Evolutionary conservation across 2,113 vertebrate genomes (phyloP).

Genomic region (Danio rerio): DNA sequence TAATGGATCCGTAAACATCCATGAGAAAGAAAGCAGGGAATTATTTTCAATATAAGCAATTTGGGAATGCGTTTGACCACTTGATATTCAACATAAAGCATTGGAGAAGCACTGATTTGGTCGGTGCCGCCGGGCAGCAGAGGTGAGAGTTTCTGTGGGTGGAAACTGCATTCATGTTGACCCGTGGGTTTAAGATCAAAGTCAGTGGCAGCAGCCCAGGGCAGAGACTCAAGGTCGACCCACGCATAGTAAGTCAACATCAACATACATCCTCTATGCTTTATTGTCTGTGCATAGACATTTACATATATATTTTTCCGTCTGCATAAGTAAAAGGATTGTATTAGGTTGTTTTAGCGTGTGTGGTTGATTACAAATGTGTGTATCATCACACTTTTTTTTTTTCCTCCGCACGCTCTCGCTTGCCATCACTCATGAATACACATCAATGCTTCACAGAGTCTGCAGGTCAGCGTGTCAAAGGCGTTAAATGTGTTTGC

Average conservation of each 20-base stretch:
- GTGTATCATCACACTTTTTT: neutral
- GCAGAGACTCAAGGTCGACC: slow-evolving; percentile 17
- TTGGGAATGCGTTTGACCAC: neutral
- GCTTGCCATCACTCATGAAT: slow-evolving; percentile 64
- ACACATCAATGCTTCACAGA: slow-evolving; percentile 60
- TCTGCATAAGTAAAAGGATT: neutral
- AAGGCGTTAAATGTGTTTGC: slow-evolving; percentile 58
- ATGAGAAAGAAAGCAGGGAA: neutral
- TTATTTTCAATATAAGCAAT: neutral
- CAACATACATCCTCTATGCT: neutral
- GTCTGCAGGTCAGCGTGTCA: slow-evolving; percentile 56
- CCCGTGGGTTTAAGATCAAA: neutral
- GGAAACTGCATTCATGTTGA: slow-evolving; percentile 36
- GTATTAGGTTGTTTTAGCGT: neutral
- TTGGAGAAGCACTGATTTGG: neutral
- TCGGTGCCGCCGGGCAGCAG: neutral
- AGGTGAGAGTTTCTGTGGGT: slow-evolving; percentile 27
- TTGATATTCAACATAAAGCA: neutral
- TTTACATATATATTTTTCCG: neutral
- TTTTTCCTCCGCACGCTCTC: neutral
- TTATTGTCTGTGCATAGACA: neutral
- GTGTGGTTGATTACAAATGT: neutral
- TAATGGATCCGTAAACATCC: neutral
- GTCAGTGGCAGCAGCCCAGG: neutral
- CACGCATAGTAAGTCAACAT: neutral